Conservation (phyloP, 2,888 invertebrate species). For the Drosophila glabriapex region DNA sequence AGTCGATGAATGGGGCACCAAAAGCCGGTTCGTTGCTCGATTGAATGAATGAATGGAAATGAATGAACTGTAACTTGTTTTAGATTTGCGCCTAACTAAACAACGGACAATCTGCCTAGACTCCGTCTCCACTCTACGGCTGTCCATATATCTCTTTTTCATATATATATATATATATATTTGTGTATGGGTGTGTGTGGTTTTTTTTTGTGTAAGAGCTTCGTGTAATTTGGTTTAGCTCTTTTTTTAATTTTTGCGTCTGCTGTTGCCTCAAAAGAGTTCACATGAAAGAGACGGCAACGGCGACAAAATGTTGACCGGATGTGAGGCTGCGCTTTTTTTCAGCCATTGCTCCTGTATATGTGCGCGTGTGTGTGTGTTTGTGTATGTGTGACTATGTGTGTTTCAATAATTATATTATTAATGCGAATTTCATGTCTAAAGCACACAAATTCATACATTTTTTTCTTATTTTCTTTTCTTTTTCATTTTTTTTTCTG, state of each 20-base stretch:
- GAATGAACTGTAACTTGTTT: conserved; percentile 81
- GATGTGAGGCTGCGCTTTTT: conserved; percentile 82
- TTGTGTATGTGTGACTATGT: conserved; percentile 24
- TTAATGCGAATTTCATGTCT: conserved; percentile 75
- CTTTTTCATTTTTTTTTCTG: background rate
- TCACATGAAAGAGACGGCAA: conserved; percentile 77
- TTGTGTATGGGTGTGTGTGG: conserved; percentile 18
- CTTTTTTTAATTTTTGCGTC: conserved; percentile 48
- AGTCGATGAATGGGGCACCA: conserved; percentile 66
- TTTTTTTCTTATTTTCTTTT: background rate
- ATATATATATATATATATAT: background rate
- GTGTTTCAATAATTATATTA: conserved; percentile 74
- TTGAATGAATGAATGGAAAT: conserved; percentile 62
- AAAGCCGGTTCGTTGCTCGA: conserved; percentile 57
- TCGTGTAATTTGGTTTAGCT: conserved; percentile 79
- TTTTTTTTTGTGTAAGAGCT: conserved; percentile 52
- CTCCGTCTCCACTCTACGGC: conserved; percentile 5
- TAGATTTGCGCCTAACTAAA: conserved; percentile 73
- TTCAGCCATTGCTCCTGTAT: conserved; percentile 55
- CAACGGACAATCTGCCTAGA: conserved; percentile 72
- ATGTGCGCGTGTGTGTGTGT: conserved; percentile 1
- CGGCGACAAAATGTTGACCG: conserved; percentile 82
- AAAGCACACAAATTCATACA: conserved; percentile 59
- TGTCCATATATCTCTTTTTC: conserved; percentile 4
- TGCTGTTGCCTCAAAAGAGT: conserved; percentile 68